Conservation (phyloP, 1,140 invertebrate genomes). For the Zelostemma sp. region DNA sequence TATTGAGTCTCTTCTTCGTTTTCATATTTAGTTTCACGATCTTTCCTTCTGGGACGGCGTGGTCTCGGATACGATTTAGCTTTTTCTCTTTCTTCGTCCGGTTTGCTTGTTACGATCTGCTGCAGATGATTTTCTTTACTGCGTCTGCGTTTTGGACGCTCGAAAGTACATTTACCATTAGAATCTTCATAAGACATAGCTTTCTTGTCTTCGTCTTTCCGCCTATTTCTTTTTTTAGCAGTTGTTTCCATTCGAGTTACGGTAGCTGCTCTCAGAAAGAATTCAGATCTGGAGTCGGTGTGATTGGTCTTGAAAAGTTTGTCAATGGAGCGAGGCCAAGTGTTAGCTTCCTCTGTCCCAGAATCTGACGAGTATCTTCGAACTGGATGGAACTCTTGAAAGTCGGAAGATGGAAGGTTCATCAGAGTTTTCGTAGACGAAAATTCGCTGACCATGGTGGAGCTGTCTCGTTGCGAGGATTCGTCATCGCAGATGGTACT, state of each 20-base stretch:
- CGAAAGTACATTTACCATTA: background rate
- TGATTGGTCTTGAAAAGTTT: constrained; percentile 18
- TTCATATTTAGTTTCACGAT: constrained; percentile 10
- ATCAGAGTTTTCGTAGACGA: constrained; percentile 58
- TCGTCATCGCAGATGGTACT: constrained; percentile 38
- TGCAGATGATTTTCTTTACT: background rate
- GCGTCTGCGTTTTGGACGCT: background rate
- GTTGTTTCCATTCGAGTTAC: constrained; percentile 2
- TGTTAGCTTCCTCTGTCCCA: constrained; percentile 12
- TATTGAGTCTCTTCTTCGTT: background rate
- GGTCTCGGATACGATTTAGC: constrained; percentile 1
- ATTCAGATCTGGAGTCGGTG: constrained; percentile 10
- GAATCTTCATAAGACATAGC: background rate
- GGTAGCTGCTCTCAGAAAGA: constrained; percentile 14
- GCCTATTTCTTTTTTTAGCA: constrained; percentile 4
- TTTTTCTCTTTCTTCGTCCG: background rate
- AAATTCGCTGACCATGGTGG: constrained; percentile 57
- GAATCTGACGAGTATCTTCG: constrained; percentile 21
- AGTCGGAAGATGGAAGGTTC: constrained; percentile 34
- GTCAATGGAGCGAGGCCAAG: constrained; percentile 22
- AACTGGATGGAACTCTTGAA: constrained; percentile 25
- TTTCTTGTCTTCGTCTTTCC: constrained; percentile 7
- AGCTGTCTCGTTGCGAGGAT: constrained; percentile 55
- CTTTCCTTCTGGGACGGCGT: background rate
- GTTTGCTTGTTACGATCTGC: background rate